Evolutionary conservation across 2,113 vertebrate species (phyloP).

Genomic region (Pseudolaguvia tuberculata): DNA sequence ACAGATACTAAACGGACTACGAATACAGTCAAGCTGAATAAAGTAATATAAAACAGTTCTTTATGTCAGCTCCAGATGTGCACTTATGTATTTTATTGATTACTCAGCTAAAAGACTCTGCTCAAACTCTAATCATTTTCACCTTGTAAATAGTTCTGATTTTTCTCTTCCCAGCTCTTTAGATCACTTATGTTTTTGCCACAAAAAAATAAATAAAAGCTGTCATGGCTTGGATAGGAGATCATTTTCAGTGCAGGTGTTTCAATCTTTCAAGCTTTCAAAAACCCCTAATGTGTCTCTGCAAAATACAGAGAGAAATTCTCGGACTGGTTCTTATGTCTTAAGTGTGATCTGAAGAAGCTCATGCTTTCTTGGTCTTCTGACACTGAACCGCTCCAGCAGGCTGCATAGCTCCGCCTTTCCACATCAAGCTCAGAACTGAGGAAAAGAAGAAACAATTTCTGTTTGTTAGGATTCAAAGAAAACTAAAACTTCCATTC

Average conservation of each 20-base stretch:
- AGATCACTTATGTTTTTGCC: background rate
- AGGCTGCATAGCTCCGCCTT: slow-evolving; percentile 28
- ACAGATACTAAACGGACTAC: background rate
- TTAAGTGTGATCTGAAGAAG: background rate
- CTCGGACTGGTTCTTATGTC: slow-evolving; percentile 20
- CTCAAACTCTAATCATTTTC: background rate
- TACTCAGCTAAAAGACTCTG: slow-evolving; percentile 1
- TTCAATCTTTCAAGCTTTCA: background rate
- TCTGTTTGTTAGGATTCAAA: background rate
- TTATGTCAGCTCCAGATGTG: background rate
- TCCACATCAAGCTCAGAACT: slow-evolving; percentile 25
- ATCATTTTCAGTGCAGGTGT: background rate
- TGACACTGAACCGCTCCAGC: slow-evolving; percentile 36
- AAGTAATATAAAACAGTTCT: background rate
- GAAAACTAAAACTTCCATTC: background rate
- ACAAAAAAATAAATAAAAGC: background rate
- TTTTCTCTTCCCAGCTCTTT: background rate
- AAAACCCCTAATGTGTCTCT: background rate
- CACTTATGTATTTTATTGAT: background rate
- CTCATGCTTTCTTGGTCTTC: background rate
- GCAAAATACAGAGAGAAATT: background rate
- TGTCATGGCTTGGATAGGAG: background rate
- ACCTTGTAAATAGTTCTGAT: slow-evolving; percentile 11
- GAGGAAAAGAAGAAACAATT: background rate
- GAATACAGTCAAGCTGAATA: background rate